Evolutionary conservation across 2,113 vertebrate species (phyloP).

Genomic region (Hoplias malabaricus): DNA sequence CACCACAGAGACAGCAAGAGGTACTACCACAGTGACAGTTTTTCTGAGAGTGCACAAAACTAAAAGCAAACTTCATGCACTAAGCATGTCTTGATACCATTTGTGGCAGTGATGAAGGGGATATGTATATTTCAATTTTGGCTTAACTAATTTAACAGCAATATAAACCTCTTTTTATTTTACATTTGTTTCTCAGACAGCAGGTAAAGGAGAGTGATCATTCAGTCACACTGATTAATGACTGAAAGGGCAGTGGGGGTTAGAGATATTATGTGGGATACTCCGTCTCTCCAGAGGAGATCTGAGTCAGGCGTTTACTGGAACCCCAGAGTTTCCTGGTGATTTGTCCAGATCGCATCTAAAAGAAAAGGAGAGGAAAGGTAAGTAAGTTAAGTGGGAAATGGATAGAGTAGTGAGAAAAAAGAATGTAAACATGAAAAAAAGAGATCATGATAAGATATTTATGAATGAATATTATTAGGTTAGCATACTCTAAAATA

Average conservation of each 20-base stretch:
- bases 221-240: constrained; percentile 41
- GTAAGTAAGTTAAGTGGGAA: constrained; percentile 58
- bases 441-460: constrained; percentile 60
- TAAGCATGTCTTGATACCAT: not conserved
- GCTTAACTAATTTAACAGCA: not conserved
- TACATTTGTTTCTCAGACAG: not conserved
- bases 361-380: constrained; percentile 62
- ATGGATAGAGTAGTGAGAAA: constrained; percentile 27
- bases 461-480: constrained; percentile 63
- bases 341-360: constrained; percentile 95
- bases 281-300: constrained; percentile 93
- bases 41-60: not conserved
- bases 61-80: not conserved
- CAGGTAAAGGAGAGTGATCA: constrained; percentile 17
- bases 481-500: not conserved
- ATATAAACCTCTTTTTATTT: not conserved
- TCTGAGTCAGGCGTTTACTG: constrained; percentile 91
- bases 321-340: constrained; percentile 97
- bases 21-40: no score
- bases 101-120: not conserved
- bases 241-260: constrained; percentile 69
- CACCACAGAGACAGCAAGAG: no score
- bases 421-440: not conserved
- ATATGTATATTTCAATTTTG: not conserved
- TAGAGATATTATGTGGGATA: constrained; percentile 86